phyloP scores from a whole-genome alignment of 1,140 invertebrate genomes.

The Apolygus lucorum region DNA sequence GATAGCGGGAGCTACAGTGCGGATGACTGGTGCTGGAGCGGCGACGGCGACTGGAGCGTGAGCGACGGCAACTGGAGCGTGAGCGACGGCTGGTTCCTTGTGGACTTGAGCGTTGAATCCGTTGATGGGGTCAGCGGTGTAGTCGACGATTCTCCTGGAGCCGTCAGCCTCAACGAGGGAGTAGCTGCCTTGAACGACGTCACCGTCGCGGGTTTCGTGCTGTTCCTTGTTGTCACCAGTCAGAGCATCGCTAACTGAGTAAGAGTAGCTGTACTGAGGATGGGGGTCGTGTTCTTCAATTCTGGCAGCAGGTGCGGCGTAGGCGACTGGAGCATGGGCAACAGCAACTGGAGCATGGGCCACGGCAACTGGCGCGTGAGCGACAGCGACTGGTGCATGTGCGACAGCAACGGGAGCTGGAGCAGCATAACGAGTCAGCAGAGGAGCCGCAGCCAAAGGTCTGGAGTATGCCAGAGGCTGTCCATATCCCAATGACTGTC shows the following conservation, averaged over 20 bases:
- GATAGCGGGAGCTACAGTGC: slow-evolving; percentile 8
- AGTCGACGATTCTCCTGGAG: slow-evolving; percentile 48
- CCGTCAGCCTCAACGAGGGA: slow-evolving; percentile 49
- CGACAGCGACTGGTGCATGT: background rate
- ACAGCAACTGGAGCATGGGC: slow-evolving; percentile 14
- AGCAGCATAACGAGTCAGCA: slow-evolving; percentile 4
- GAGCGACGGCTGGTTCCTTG: slow-evolving; percentile 33
- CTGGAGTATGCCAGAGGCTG: background rate
- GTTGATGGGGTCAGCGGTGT: slow-evolving; percentile 50
- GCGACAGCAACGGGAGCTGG: background rate
- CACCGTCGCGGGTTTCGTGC: slow-evolving; percentile 44
- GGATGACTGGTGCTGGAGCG: slow-evolving; percentile 10
- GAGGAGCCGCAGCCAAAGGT: background rate
- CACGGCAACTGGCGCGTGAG: slow-evolving; percentile 6
- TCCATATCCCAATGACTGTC: background rate
- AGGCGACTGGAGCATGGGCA: slow-evolving; percentile 16
- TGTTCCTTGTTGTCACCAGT: slow-evolving; percentile 46
- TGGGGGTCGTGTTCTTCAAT: slow-evolving; percentile 33
- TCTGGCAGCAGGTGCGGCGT: slow-evolving; percentile 4
- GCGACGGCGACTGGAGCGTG: slow-evolving; percentile 1
- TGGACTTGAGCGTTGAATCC: slow-evolving; percentile 51
- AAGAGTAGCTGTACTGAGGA: slow-evolving; percentile 45
- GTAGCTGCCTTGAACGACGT: slow-evolving; percentile 46
- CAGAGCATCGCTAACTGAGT: slow-evolving; percentile 44
- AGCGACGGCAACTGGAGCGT: slow-evolving; percentile 11